Conservation (phyloP, 2,888 invertebrate genomes). For the Clostera curtula region DNA sequence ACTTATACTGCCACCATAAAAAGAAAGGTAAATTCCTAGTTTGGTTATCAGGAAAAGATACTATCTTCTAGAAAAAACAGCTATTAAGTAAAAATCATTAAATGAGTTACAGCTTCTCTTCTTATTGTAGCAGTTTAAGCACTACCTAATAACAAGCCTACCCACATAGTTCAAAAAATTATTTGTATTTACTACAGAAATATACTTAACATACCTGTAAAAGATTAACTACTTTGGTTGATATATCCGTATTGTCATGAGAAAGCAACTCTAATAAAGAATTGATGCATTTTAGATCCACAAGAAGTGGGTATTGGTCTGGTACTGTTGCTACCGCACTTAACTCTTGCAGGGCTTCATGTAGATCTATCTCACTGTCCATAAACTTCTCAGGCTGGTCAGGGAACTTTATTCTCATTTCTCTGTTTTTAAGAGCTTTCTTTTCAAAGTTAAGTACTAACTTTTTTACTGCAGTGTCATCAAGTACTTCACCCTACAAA, state of each 20-base stretch:
- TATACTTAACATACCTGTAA: conserved; percentile 70
- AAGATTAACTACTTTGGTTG: conserved; percentile 82
- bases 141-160: too few species aligned
- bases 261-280: conserved; percentile 93
- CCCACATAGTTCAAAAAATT: conserved; percentile 6
- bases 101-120: too few species aligned
- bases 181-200: too few species aligned
- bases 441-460: conserved; percentile 96
- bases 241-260: conserved; percentile 97
- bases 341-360: conserved; percentile 92
- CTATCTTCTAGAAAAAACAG: too few species aligned
- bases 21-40: too few species aligned
- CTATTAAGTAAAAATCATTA: too few species aligned
- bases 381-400: conserved; percentile 98
- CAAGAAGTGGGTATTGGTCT: conserved; percentile 93
- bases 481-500: conserved; percentile 85
- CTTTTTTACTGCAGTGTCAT: conserved; percentile 91
- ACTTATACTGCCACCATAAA: too few species aligned
- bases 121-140: too few species aligned
- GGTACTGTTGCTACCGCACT: conserved; percentile 96
- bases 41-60: too few species aligned
- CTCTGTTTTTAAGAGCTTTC: conserved; percentile 93
- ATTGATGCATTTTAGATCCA: conserved; percentile 91
- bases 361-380: conserved; percentile 96
- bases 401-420: conserved; percentile 98